phyloP scores from a whole-genome alignment of 2,797 vertebrate species.

The Poecilia gillii region DNA sequence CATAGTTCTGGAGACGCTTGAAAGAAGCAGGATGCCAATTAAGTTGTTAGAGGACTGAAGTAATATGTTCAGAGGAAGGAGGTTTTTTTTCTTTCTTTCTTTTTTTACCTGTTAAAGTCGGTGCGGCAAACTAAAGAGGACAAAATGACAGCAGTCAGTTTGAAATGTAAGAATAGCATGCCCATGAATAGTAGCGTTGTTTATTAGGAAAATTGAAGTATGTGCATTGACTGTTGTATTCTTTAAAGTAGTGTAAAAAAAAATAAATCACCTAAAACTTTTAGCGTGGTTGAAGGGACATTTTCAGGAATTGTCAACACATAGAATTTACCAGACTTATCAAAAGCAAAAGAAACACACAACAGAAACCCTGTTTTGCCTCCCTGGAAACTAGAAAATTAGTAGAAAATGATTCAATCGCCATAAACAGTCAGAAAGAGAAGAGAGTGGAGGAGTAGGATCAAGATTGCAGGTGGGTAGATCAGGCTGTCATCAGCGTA shows the following conservation, averaged over 20 bases:
- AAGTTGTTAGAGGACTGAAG: neutral
- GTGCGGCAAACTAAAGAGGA: neutral
- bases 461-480: neutral
- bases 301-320: neutral
- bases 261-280: neutral
- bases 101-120: neutral
- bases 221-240: neutral
- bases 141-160: neutral
- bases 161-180: neutral
- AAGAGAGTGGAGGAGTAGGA: neutral
- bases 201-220: too few relatives aligned
- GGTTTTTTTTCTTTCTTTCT: neutral
- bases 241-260: neutral
- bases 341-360: neutral
- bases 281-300: neutral
- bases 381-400: neutral
- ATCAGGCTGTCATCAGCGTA: neutral
- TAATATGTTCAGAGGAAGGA: neutral
- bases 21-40: neutral
- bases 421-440: neutral
- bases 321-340: neutral
- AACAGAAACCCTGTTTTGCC: neutral
- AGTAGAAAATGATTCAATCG: neutral
- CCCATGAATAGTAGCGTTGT: neutral
- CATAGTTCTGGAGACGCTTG: neutral